Percentiles rank a stretch among this genome's conserved stretches.
phyloP scores from a whole-genome alignment of 2,797 vertebrate genomes.

The Anomalospiza imberbis region DNA sequence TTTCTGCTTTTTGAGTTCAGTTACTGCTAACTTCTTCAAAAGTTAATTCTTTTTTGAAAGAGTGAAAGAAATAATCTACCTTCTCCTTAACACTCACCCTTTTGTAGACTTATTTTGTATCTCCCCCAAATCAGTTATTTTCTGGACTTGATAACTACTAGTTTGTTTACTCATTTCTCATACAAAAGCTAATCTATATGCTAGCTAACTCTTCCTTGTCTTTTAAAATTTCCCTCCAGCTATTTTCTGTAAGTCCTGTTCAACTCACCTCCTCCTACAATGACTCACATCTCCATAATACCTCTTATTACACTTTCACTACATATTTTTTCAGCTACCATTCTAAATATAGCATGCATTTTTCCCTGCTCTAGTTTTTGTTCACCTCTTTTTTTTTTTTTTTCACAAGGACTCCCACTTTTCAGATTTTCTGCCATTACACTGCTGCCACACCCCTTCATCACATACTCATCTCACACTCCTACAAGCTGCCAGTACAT shows the following conservation, averaged over 20 bases:
- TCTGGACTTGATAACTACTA: not conserved
- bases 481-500: conserved; percentile 33
- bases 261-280: not conserved
- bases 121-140: not conserved
- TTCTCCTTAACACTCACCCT: not conserved
- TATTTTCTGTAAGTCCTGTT: not conserved
- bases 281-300: not conserved
- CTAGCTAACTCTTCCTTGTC: not conserved
- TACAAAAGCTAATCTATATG: not conserved
- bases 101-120: not conserved
- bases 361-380: conserved; percentile 17
- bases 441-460: conserved; percentile 27
- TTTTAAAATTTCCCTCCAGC: conserved; percentile 26
- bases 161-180: not conserved
- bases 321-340: not conserved
- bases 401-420: conserved; percentile 38
- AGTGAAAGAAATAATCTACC: not conserved
- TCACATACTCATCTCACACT: conserved; percentile 44
- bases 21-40: not conserved
- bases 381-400: conserved; percentile 19
- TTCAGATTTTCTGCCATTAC: conserved; percentile 35
- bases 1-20: not conserved
- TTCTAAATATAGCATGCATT: not conserved
- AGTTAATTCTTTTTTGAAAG: not conserved
- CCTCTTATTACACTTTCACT: not conserved